Percentiles rank a stretch among this genome's conserved stretches.
These are phyloP conservation scores for Poliocrania exsul DNA, from an alignment of 2,797 vertebrate genomes.

Conservation along the genomic window DNA sequence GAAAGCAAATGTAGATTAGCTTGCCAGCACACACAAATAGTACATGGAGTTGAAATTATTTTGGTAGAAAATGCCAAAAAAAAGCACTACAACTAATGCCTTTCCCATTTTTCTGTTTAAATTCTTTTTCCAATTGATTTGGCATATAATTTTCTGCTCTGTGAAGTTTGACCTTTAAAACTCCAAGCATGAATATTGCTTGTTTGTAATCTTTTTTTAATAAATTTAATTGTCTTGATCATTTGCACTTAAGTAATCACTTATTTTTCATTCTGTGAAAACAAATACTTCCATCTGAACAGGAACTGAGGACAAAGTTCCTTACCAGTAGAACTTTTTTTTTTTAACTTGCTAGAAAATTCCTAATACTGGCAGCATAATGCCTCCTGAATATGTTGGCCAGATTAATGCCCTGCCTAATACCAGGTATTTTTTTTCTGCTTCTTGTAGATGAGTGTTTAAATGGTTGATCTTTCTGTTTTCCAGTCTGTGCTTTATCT, in stretches of 20 bases:
- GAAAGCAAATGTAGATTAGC: background rate
- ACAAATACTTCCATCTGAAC: background rate
- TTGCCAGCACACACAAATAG: background rate
- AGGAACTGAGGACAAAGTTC: background rate
- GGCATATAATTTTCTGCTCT: background rate
- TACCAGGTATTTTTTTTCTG: background rate
- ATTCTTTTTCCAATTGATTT: background rate
- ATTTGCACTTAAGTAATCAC: background rate
- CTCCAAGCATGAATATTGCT: background rate
- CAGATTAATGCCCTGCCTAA: background rate
- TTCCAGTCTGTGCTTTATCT: background rate
- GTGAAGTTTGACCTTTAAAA: background rate
- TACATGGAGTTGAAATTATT: background rate
- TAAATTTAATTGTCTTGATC: background rate
- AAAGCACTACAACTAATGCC: background rate
- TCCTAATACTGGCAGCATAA: background rate
- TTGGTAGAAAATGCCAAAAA: background rate
- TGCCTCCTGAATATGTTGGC: background rate
- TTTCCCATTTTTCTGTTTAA: background rate
- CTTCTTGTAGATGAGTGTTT: background rate
- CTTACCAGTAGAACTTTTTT: background rate
- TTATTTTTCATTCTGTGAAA: background rate
- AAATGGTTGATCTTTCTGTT: background rate
- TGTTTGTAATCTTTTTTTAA: background rate
- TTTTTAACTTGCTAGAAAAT: background rate